phyloP scores from a whole-genome alignment of 2,888 invertebrate species.

The Opisthograptis luteolata region DNA sequence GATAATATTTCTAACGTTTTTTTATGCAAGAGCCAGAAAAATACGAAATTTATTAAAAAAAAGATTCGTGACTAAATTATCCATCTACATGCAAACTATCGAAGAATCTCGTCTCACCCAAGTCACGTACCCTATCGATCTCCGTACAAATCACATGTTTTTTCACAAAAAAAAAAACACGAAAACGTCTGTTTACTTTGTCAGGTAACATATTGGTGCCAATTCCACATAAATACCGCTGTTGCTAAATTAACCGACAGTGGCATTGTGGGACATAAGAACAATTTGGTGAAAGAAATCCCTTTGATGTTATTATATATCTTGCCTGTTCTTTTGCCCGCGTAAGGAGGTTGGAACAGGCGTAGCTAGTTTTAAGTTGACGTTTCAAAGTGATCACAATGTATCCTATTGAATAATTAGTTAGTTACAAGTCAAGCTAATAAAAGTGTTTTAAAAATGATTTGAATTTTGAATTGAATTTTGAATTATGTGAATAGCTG shows the following conservation, averaged over 20 bases:
- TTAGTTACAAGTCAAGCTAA: too few relatives aligned
- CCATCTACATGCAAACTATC: conserved; percentile 5
- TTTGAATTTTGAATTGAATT: too few relatives aligned
- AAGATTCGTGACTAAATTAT: background rate
- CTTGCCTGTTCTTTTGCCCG: background rate
- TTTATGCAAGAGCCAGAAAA: too few relatives aligned
- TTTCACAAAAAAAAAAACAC: conserved; percentile 34
- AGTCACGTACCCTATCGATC: conserved; percentile 52
- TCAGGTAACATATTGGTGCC: conserved; percentile 26
- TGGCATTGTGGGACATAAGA: background rate
- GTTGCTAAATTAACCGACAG: conserved; percentile 30
- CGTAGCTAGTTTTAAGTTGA: too few relatives aligned
- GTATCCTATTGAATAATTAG: too few relatives aligned
- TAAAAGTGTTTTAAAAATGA: too few relatives aligned
- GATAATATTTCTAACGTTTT: too few relatives aligned
- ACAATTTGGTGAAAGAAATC: conserved; percentile 15
- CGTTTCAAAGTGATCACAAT: too few relatives aligned
- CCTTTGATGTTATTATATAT: conserved; percentile 11
- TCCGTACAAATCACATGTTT: conserved; percentile 42
- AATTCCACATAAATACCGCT: conserved; percentile 10
- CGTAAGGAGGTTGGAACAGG: too few relatives aligned
- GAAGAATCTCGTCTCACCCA: conserved; percentile 30
- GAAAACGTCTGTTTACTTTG: conserved; percentile 34
- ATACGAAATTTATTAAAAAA: background rate
- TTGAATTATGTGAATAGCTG: too few relatives aligned